Conservation (phyloP, 2,797 vertebrate genomes). For the Miichthys miiuy region DNA sequence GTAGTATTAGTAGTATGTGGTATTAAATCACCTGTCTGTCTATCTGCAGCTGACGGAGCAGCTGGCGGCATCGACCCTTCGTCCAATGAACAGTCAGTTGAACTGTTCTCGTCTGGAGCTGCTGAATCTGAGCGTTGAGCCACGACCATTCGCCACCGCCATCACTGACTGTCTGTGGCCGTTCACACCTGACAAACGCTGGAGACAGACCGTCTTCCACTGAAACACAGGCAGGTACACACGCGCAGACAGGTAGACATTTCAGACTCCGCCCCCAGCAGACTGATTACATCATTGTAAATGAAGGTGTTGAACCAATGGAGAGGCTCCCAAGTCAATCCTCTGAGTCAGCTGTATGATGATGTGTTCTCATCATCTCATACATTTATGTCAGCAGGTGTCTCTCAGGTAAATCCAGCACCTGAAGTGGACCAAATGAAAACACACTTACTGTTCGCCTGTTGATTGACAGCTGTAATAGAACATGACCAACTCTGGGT, state of each 20-base stretch:
- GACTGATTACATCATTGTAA: neutral
- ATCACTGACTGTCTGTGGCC: conserved; percentile 95
- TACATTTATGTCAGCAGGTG: neutral
- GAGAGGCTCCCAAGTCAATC: too few relatives aligned
- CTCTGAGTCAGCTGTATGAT: neutral
- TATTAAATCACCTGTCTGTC: neutral
- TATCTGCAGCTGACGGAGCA: conserved; percentile 89
- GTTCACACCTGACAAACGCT: conserved; percentile 94
- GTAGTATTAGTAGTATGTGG: neutral
- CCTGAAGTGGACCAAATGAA: conserved; percentile 4
- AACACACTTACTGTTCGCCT: neutral
- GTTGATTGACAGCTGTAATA: neutral
- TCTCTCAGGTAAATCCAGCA: neutral
- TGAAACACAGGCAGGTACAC: conserved; percentile 69
- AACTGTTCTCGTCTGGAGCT: conserved; percentile 92
- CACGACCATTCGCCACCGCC: conserved; percentile 88
- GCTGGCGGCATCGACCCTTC: conserved; percentile 85
- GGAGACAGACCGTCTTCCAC: conserved; percentile 97
- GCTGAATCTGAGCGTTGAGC: conserved; percentile 89
- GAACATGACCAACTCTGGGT: neutral
- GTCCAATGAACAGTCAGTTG: conserved; percentile 91
- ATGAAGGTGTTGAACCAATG: neutral
- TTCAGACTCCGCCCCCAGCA: neutral
- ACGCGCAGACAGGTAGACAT: too few relatives aligned
- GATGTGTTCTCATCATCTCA: neutral